A percentile compares a stretch with the other conserved stretches of the same genome.
phyloP scores from a whole-genome alignment of 1,140 invertebrate genomes.

The Telenomus remus region DNA sequence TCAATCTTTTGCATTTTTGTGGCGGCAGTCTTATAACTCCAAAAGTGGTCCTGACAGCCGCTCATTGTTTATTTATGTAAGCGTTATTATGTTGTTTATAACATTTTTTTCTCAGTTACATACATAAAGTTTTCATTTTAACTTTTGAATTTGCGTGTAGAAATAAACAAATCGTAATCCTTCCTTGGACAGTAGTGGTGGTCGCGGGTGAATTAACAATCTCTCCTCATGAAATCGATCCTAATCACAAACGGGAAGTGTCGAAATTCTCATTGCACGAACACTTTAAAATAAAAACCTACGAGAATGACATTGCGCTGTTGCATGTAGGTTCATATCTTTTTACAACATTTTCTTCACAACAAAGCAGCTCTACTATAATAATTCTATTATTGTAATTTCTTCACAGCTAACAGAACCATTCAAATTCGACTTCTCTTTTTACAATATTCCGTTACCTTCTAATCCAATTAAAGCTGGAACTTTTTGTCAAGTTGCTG shows the following conservation, averaged over 20 bases:
- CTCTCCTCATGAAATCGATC: not conserved
- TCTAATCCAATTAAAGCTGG: not conserved
- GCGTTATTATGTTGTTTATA: too few relatives aligned
- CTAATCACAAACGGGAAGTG: slow-evolving; percentile 51
- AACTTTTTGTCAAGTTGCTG: slow-evolving; percentile 66
- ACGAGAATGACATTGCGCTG: slow-evolving; percentile 64
- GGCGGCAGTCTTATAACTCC: slow-evolving; percentile 61
- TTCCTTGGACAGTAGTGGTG: slow-evolving; percentile 54
- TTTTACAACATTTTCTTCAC: slow-evolving; percentile 5
- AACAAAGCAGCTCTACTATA: too few relatives aligned
- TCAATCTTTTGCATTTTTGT: slow-evolving; percentile 60
- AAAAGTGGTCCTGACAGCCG: slow-evolving; percentile 62
- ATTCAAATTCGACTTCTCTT: slow-evolving; percentile 13
- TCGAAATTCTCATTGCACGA: slow-evolving; percentile 48
- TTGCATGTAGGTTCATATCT: slow-evolving; percentile 52
- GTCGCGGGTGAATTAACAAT: slow-evolving; percentile 60
- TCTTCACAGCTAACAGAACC: slow-evolving; percentile 19
- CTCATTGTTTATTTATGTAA: slow-evolving; percentile 66
- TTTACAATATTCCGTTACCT: slow-evolving; percentile 14
- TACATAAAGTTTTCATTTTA: too few relatives aligned
- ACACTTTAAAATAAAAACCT: slow-evolving; percentile 13
- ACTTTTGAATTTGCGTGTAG: too few relatives aligned
- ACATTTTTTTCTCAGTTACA: slow-evolving; percentile 10
- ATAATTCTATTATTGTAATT: too few relatives aligned
- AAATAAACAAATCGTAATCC: slow-evolving; percentile 5